Evolutionary conservation across 2,888 invertebrate genomes (phyloP), one percentile per base, ranked within the genome.

Genomic region (Sminthurides aquaticus): DNA sequence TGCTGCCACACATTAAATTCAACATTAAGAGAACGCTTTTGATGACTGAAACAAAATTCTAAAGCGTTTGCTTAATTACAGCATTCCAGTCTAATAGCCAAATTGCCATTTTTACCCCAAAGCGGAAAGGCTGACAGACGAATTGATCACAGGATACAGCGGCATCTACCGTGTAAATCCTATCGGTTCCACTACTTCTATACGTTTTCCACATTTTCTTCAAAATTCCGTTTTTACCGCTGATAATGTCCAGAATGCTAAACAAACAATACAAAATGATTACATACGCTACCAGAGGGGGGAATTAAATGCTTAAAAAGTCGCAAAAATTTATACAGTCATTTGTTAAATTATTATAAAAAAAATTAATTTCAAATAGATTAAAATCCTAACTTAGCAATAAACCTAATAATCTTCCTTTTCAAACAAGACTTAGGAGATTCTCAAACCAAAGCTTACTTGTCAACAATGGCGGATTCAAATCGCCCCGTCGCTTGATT

Each of bases 141-240:
- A 52, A 52, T 20, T 52, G 52, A 20, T 52, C 52, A 20, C 52
- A 52, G 20, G 52, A 15, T 18, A 52, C 52, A 5, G 52, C 52
- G 22, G 52, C 52, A 22, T 52, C 52, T 5, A 20, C 20, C 11
- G 52, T 52, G 22, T 20, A 52, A 15, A 52, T 20, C 22, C 52
- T 15, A 20, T 52, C 52, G 20, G 52, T 52, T 5, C 20, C 52
- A 5, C 20, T 52, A 5, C 22, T 15, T 52, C 52, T 52, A 20
- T 52, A 52, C 5, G 52, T 22, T 5, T 52, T 52, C 52, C 52
- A 52, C 18, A 52, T 22, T 15, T 22, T 8, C 5, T 8, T 52
- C 52, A 52, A 8, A 15, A 22, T 15, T 8, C 52, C 52, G 5
- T 5, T 22, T 20, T 20, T 8, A 20, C 52, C 52, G 52, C 52